Conservation (phyloP, 2,888 invertebrate genomes). For the Drosophila leonis region DNA sequence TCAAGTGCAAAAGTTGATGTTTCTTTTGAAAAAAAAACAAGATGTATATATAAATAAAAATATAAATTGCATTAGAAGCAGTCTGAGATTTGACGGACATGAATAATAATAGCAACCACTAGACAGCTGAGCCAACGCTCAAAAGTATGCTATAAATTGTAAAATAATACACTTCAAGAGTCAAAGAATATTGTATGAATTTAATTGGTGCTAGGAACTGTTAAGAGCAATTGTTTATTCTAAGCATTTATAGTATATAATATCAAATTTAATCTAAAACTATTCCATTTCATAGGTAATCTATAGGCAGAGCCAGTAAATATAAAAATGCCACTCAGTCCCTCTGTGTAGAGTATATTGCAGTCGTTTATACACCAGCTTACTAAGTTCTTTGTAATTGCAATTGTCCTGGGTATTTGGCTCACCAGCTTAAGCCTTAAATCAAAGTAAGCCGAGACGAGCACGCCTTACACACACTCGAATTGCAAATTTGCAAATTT, state of each 20-base stretch:
- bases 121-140: conserved; percentile 15
- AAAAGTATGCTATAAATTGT: conserved; percentile 52
- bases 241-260: background rate
- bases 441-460: conserved; percentile 1
- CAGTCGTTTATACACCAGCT: background rate
- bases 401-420: conserved; percentile 24
- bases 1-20: conserved; percentile 60
- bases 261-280: background rate
- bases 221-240: background rate
- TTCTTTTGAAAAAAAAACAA: conserved; percentile 17
- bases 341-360: background rate
- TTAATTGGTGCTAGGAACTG: background rate
- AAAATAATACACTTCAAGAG: background rate
- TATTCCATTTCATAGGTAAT: background rate
- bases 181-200: background rate
- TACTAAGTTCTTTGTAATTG: conserved; percentile 27
- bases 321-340: no score
- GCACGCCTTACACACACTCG: conserved; percentile 1
- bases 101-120: conserved; percentile 50
- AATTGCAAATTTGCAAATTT: conserved; percentile 50
- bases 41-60: conserved; percentile 5
- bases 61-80: conserved; percentile 48
- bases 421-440: background rate
- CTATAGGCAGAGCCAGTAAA: no score
- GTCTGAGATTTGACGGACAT: conserved; percentile 39